These are phyloP conservation scores for Patiria pectinifera DNA, from an alignment of 53 echinoderm and acorn worm genomes.

Conservation along the genomic window DNA sequence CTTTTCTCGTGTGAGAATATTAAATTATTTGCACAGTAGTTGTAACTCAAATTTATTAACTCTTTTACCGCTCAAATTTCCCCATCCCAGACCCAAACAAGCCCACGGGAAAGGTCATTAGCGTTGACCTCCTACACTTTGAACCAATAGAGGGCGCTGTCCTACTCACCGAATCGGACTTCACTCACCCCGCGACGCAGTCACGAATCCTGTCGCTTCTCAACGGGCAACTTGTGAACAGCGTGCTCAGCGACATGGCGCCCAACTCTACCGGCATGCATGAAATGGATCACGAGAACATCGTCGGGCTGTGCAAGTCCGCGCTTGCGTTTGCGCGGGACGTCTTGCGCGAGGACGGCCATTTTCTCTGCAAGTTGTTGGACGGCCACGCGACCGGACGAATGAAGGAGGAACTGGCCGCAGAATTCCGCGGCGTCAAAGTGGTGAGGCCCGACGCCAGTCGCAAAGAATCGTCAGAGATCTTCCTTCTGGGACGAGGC, in stretches of 20 bases:
- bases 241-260: slow-evolving; percentile 90
- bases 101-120: slow-evolving; percentile 78
- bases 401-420: slow-evolving; percentile 68
- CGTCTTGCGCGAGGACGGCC: slow-evolving; percentile 73
- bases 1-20: no score
- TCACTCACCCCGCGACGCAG: slow-evolving; percentile 68
- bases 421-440: slow-evolving; percentile 71
- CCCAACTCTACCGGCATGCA: slow-evolving; percentile 90
- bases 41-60: background rate
- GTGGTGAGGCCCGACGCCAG: slow-evolving; percentile 85
- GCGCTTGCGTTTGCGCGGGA: slow-evolving; percentile 67
- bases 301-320: slow-evolving; percentile 59
- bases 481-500: slow-evolving; percentile 80
- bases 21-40: no score
- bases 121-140: slow-evolving; percentile 83
- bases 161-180: slow-evolving; percentile 76
- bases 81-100: slow-evolving; percentile 64
- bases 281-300: slow-evolving; percentile 87
- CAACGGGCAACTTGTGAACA: slow-evolving; percentile 52
- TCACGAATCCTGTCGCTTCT: slow-evolving; percentile 63
- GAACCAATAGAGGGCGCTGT: slow-evolving; percentile 85
- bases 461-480: slow-evolving; percentile 86
- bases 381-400: slow-evolving; percentile 71
- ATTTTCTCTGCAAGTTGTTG: slow-evolving; percentile 90
- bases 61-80: background rate